A percentile compares a stretch with the other conserved stretches of the same genome.
phyloP scores from a whole-genome alignment of 53 echinoderm and acorn worm genomes.

The Glandiceps talaboti region DNA sequence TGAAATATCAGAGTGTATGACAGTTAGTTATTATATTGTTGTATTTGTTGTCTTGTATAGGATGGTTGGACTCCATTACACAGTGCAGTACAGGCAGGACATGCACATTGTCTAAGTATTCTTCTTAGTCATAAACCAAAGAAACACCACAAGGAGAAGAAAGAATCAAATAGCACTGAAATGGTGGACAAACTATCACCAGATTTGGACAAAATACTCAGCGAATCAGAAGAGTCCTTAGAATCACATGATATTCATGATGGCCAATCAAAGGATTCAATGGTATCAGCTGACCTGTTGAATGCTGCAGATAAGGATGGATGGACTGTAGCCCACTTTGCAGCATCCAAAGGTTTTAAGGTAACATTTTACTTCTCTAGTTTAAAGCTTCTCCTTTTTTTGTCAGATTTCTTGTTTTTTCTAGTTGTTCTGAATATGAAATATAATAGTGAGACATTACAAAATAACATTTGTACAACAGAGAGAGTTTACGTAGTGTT shows the following conservation, averaged over 20 bases:
- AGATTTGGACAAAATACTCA: not conserved
- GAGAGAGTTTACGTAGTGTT: too few relatives aligned
- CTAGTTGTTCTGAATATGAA: too few relatives aligned
- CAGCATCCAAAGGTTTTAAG: slow-evolving; percentile 71
- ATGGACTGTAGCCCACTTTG: slow-evolving; percentile 81
- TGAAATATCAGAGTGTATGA: too few relatives aligned
- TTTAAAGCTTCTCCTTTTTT: too few relatives aligned
- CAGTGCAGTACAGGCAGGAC: slow-evolving; percentile 63
- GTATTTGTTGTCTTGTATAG: too few relatives aligned
- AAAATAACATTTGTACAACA: too few relatives aligned
- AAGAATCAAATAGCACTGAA: not conserved
- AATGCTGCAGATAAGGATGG: slow-evolving; percentile 70
- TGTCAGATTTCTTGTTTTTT: too few relatives aligned
- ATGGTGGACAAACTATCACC: not conserved
- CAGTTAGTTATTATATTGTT: too few relatives aligned
- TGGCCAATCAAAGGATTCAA: slow-evolving; percentile 19
- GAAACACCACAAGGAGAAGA: not conserved
- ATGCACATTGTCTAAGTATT: slow-evolving; percentile 41
- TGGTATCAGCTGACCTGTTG: slow-evolving; percentile 53
- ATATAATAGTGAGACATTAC: too few relatives aligned
- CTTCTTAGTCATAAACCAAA: slow-evolving; percentile 28
- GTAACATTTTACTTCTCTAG: too few relatives aligned
- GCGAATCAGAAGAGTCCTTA: not conserved
- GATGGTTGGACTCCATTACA: slow-evolving; percentile 85
- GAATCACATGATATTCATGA: slow-evolving; percentile 8